Evolutionary conservation across 2,888 invertebrate species (phyloP).

Genomic region (Hemistola chrysoprasaria): DNA sequence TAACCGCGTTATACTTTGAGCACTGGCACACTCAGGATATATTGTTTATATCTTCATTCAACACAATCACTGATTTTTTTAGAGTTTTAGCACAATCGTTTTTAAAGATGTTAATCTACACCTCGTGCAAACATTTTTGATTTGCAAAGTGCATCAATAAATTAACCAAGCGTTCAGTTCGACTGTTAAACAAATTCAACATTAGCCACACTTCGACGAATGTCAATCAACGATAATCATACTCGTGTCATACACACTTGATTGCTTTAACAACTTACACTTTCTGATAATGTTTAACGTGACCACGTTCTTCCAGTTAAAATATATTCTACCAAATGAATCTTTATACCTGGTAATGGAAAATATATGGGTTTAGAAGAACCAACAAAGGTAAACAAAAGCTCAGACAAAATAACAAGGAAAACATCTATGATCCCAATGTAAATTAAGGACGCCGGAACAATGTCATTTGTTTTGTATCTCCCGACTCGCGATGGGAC

Average conservation of each 20-base stretch:
- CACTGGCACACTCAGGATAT: constrained; percentile 48
- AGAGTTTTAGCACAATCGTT: constrained; percentile 33
- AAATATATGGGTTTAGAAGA: constrained; percentile 1
- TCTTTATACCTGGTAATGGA: constrained; percentile 2
- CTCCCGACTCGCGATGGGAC: constrained; percentile 30
- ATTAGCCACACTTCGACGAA: constrained; percentile 42
- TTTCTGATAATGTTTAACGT: no score
- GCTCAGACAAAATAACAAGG: constrained; percentile 24
- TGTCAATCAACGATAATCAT: constrained; percentile 32
- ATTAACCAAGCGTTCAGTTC: constrained; percentile 29
- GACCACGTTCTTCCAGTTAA: no score
- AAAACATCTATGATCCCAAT: constrained; percentile 27
- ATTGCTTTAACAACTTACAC: constrained; percentile 29
- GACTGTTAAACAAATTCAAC: constrained; percentile 48
- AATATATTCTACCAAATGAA: neutral
- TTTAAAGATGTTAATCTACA: constrained; percentile 54
- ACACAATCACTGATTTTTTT: constrained; percentile 33
- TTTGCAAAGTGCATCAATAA: constrained; percentile 42
- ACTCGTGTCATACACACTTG: constrained; percentile 43
- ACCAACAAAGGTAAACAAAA: constrained; percentile 4
- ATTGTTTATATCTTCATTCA: constrained; percentile 19
- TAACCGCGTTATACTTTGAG: constrained; percentile 60
- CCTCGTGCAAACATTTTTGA: constrained; percentile 72
- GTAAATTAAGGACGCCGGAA: constrained; percentile 30
- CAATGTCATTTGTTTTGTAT: constrained; percentile 33